Evolutionary conservation across 2,888 invertebrate genomes (phyloP).

Genomic region (Drosophila borealis): DNA sequence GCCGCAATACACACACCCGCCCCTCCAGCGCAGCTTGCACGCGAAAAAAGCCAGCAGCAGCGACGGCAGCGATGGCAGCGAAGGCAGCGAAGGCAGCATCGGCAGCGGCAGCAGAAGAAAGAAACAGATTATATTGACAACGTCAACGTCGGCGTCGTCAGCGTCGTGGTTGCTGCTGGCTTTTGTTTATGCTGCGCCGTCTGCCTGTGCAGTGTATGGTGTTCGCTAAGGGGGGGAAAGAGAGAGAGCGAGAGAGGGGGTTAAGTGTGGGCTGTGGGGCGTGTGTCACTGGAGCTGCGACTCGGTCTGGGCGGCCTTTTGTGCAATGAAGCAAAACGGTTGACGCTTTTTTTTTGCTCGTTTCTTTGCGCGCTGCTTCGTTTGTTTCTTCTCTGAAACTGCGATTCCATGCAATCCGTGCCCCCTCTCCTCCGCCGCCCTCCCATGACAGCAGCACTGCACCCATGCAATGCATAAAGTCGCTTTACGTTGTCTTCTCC

Average conservation of each 20-base stretch:
- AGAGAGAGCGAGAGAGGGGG: background rate
- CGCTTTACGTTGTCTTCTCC: background rate
- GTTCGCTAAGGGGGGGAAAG: background rate
- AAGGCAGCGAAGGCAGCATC: constrained; percentile 3
- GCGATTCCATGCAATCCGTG: constrained; percentile 29
- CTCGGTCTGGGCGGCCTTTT: constrained; percentile 57
- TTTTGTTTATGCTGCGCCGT: constrained; percentile 41
- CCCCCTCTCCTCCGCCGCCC: background rate
- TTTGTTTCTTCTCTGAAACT: constrained; percentile 59
- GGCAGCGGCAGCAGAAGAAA: constrained; percentile 15
- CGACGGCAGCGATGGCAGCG: background rate
- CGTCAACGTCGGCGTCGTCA: constrained; percentile 35
- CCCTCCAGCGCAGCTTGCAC: constrained; percentile 7
- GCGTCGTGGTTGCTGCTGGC: constrained; percentile 40
- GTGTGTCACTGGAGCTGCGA: constrained; percentile 30
- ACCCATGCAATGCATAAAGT: constrained; percentile 29
- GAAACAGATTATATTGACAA: constrained; percentile 64
- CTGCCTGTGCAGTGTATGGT: background rate
- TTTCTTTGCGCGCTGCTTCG: constrained; percentile 48
- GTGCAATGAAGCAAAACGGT: constrained; percentile 72
- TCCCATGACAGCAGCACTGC: constrained; percentile 21
- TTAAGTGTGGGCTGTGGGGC: background rate
- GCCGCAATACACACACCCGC: background rate
- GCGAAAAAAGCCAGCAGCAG: constrained; percentile 17
- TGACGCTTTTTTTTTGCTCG: constrained; percentile 40